Percentiles rank a stretch among this genome's conserved stretches.
Evolutionary conservation across 1,140 invertebrate genomes (phyloP).

Genomic region (Drosophila equinoxialis): DNA sequence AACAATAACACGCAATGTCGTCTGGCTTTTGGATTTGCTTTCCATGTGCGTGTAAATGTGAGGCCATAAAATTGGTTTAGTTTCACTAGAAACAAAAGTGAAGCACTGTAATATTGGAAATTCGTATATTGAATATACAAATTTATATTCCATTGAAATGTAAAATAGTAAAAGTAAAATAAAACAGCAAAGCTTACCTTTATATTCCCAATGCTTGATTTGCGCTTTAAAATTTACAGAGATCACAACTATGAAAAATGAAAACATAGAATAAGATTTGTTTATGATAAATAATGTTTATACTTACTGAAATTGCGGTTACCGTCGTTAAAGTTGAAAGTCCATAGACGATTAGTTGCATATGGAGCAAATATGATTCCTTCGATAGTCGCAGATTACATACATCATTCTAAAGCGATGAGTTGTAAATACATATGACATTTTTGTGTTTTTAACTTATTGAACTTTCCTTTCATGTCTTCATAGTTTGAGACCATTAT

Average conservation of each 20-base stretch:
- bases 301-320: too few relatives aligned
- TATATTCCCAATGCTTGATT: too few relatives aligned
- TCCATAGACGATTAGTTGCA: neutral
- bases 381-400: constrained; percentile 19
- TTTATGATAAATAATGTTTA: too few relatives aligned
- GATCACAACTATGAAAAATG: constrained; percentile 38
- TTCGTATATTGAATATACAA: neutral
- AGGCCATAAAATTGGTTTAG: neutral
- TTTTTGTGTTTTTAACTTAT: neutral
- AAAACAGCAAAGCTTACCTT: constrained; percentile 35
- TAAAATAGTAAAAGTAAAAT: too few relatives aligned
- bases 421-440: too few relatives aligned
- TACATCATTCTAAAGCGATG: constrained; percentile 14
- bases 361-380: too few relatives aligned
- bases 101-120: neutral
- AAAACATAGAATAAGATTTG: neutral
- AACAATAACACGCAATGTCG: constrained; percentile 9
- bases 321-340: constrained; percentile 30
- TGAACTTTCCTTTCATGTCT: constrained; percentile 39
- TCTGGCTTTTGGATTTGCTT: neutral
- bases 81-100: neutral
- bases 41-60: constrained; percentile 9
- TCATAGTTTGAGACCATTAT: constrained; percentile 43
- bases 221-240: too few relatives aligned
- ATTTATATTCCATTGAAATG: neutral